Conservation (phyloP, 2,888 invertebrate genomes). For the Agriotes lineatus region DNA sequence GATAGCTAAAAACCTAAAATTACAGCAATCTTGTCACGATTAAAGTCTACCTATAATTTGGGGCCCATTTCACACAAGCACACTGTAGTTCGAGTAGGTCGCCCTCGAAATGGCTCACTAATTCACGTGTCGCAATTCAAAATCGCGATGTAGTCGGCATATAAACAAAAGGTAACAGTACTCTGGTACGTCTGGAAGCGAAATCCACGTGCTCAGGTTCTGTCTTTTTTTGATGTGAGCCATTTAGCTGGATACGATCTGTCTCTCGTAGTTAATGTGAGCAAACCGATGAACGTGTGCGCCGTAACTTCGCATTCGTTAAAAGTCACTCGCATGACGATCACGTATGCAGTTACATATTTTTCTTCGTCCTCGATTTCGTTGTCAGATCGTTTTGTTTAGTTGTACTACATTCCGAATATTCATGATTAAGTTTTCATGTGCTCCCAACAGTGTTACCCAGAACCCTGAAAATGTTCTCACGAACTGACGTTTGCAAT, state of each 20-base stretch:
- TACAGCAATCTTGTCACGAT: too few species aligned
- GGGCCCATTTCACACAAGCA: too few species aligned
- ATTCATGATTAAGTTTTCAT: background rate
- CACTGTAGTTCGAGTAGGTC: too few species aligned
- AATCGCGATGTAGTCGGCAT: conserved; percentile 10
- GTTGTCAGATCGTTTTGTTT: conserved; percentile 15
- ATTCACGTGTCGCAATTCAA: conserved; percentile 1
- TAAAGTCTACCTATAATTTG: too few species aligned
- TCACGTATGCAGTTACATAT: conserved; percentile 38
- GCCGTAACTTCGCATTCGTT: conserved; percentile 26
- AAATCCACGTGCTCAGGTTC: background rate
- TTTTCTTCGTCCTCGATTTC: conserved; percentile 39
- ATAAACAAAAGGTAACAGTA: conserved; percentile 25
- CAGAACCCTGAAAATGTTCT: too few species aligned
- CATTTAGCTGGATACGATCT: background rate
- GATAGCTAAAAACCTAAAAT: too few species aligned
- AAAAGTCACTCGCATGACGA: conserved; percentile 33
- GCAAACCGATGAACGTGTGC: background rate
- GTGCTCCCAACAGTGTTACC: too few species aligned
- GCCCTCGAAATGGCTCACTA: background rate
- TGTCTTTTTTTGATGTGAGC: conserved; percentile 9
- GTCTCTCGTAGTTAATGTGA: conserved; percentile 2
- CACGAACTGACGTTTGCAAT: too few species aligned
- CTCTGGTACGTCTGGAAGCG: conserved; percentile 1
- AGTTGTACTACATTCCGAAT: conserved; percentile 3